Evolutionary conservation across 2,113 vertebrate genomes (phyloP), one percentile per base, ranked within the genome.

Genomic region (Copsychus sechellarum): DNA sequence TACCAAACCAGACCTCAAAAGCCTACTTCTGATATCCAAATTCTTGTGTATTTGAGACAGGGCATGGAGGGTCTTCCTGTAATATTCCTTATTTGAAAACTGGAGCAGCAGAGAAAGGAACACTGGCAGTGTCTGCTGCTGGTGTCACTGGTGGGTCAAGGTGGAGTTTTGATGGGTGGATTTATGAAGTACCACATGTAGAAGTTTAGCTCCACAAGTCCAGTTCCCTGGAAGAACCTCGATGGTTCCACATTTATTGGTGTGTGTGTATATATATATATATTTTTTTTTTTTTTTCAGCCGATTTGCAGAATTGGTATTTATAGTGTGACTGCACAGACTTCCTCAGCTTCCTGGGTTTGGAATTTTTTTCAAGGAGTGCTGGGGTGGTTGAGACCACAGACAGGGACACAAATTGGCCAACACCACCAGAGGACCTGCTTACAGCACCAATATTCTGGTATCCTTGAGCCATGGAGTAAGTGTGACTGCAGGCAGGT

Each of bases 1-100:
- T 23, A 45, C 19, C 22, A 54, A 82, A 8, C 2, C n/a, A 76
- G 28, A 50, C 9, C 10, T 47, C 47, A 86, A 58, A 69, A 81
- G 2, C 5, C 25, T 66, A 3, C 0, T 0, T 5, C 5, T 40
- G 28, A 36, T 33, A 19, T 28, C 43, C 7, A n/a, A 18, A 7
- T 12, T 64, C 24, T 43, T 51, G 43, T 7, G 26, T 38, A 10
- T 50, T 34, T 51, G 36, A 9, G 12, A 45, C 3, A 11, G 7
- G 7, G 4, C n/a, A 8, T 5, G 6, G 31, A 61, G 9, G 71
- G 3, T 4, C 7, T 2, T 53, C 17, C 29, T 22, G 19, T 3
- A 42, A 14, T 29, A 11, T 2, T 8, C 29, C 7, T 79, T n/a
- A 10, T 57, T 7, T 81, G 21, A 51, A 86, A 93, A 29, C 5